These are phyloP conservation scores for Synchiropus splendidus DNA, from an alignment of 2,113 vertebrate species.

Conservation along the genomic window DNA sequence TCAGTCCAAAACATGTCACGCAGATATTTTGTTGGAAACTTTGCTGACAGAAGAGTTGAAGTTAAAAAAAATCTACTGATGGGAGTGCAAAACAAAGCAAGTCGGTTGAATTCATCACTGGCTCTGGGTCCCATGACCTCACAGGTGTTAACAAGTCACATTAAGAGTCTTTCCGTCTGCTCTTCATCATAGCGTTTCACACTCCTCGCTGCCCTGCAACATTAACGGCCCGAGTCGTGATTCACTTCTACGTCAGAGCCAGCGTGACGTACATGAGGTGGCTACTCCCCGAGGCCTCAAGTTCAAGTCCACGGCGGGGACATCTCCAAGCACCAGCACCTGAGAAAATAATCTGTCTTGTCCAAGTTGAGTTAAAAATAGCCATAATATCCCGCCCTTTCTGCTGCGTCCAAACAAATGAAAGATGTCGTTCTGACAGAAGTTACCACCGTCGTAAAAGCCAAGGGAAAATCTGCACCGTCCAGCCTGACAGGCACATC, in stretches of 20 bases:
- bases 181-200: conserved; percentile 15
- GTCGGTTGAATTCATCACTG: conserved; percentile 4
- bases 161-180: conserved; percentile 5
- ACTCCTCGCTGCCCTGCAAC: conserved; percentile 11
- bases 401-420: conserved; percentile 83
- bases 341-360: conserved; percentile 90
- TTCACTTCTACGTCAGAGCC: conserved; percentile 77
- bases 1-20: too few species aligned
- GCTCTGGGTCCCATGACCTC: conserved; percentile 21
- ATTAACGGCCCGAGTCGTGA: conserved; percentile 76
- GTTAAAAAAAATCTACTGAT: too few species aligned
- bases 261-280: conserved; percentile 61
- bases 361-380: conserved; percentile 88
- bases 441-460: conserved; percentile 73
- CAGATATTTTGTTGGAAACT: too few species aligned
- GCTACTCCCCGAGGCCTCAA: conserved; percentile 75
- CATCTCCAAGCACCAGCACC: conserved; percentile 94
- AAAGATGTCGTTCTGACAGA: conserved; percentile 74
- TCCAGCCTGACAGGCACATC: conserved; percentile 36
- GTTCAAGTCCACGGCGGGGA: conserved; percentile 41
- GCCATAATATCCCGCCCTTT: conserved; percentile 83
- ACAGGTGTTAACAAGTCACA: conserved; percentile 21
- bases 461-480: conserved; percentile 15
- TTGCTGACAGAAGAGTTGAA: too few species aligned
- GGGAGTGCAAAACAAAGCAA: too few species aligned